Percentiles rank a stretch among this genome's conserved stretches.
phyloP scores from a whole-genome alignment of 1,140 invertebrate species.

The Melitaea cinxia region DNA sequence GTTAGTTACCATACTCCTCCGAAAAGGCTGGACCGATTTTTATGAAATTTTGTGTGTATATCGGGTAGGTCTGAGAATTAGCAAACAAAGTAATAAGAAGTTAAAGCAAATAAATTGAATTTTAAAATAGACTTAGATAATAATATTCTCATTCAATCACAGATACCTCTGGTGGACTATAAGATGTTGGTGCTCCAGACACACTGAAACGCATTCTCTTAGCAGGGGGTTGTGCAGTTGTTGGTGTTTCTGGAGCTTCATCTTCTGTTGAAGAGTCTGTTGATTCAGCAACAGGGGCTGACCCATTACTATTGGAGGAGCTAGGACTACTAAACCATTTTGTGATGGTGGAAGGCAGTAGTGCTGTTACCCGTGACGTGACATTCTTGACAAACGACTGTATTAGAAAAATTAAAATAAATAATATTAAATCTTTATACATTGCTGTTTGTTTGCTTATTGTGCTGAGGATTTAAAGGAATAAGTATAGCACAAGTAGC shows the following conservation, averaged over 20 bases:
- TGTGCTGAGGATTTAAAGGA: too few species aligned
- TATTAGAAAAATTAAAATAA: constrained; percentile 48
- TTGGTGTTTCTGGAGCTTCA: constrained; percentile 66
- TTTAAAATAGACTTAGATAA: too few species aligned
- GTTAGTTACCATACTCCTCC: too few species aligned
- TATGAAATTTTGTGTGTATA: too few species aligned
- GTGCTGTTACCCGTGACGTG: constrained; percentile 70
- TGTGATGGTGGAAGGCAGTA: constrained; percentile 74
- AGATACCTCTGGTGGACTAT: constrained; percentile 45
- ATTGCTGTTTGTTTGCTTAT: too few species aligned
- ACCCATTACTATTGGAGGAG: constrained; percentile 56
- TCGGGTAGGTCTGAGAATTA: too few species aligned
- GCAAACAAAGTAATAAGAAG: too few species aligned
- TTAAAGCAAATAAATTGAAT: constrained; percentile 1
- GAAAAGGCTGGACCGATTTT: too few species aligned
- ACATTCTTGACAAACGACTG: constrained; percentile 82
- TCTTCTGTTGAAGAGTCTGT: constrained; percentile 74
- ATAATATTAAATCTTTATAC: too few species aligned
- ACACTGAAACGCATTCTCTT: constrained; percentile 67
- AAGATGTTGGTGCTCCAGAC: constrained; percentile 40
- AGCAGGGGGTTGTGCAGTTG: constrained; percentile 63
- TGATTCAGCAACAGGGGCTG: constrained; percentile 54
- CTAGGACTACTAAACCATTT: constrained; percentile 76
- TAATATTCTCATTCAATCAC: too few species aligned
- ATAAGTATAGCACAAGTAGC: too few species aligned